Conservation (phyloP, 1,140 invertebrate species). For the Scaptomyza hsui region DNA sequence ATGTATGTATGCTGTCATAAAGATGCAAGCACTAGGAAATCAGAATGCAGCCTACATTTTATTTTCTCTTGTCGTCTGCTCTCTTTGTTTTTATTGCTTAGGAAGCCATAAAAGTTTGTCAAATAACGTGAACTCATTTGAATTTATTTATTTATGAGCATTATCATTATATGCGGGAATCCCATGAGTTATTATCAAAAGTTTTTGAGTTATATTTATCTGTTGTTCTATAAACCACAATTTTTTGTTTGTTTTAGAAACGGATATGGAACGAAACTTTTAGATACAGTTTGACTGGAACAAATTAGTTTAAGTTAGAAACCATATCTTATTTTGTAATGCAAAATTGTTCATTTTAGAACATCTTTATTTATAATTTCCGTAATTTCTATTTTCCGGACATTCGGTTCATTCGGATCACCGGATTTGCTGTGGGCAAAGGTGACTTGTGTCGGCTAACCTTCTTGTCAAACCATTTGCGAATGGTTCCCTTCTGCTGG, state of each 20-base stretch:
- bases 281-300: neutral
- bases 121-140: conserved; percentile 18
- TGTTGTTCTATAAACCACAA: conserved; percentile 4
- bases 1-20: conserved; percentile 22
- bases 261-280: too few relatives aligned
- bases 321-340: neutral
- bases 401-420: too few relatives aligned
- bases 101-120: conserved; percentile 57
- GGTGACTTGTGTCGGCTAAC: too few relatives aligned
- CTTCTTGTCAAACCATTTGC: too few relatives aligned
- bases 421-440: too few relatives aligned
- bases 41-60: conserved; percentile 6
- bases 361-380: too few relatives aligned
- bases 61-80: neutral
- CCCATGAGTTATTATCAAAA: conserved; percentile 9
- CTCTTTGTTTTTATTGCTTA: neutral
- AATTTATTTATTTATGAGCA: conserved; percentile 9
- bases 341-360: neutral
- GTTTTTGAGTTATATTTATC: neutral
- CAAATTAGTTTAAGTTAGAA: neutral
- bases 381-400: too few relatives aligned
- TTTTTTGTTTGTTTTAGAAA: neutral
- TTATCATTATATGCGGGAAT: conserved; percentile 5
- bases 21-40: conserved; percentile 28
- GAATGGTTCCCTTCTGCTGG: too few relatives aligned